phyloP scores from a whole-genome alignment of 2,888 invertebrate genomes.

The Mythimna pallens region DNA sequence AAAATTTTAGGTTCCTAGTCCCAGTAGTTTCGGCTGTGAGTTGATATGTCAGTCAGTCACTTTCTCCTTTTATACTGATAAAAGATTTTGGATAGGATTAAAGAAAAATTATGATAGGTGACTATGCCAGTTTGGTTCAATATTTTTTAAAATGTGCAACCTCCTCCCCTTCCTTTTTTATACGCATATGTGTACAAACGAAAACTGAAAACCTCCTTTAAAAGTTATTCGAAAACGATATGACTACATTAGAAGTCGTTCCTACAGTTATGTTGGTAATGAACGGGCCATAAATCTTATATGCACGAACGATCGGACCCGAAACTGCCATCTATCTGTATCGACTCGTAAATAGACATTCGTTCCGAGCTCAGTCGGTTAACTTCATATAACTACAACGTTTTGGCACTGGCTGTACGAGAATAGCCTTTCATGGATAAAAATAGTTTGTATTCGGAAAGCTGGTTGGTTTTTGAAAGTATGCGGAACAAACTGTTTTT shows the following conservation, averaged over 20 bases:
- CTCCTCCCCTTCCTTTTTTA: too few relatives aligned
- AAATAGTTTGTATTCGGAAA: neutral
- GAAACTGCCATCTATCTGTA: slow-evolving; percentile 2
- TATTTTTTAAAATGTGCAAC: too few relatives aligned
- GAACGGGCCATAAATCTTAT: slow-evolving; percentile 2
- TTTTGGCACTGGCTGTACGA: neutral
- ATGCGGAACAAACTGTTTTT: too few relatives aligned
- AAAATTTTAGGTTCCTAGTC: too few relatives aligned
- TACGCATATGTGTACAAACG: neutral
- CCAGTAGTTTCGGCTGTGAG: too few relatives aligned
- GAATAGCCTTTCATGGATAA: neutral
- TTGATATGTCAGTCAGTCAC: too few relatives aligned
- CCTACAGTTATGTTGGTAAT: neutral
- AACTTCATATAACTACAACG: slow-evolving; percentile 1
- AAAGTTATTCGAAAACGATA: neutral
- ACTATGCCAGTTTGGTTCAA: too few relatives aligned
- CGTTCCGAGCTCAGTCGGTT: neutral
- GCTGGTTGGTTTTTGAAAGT: neutral
- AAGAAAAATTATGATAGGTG: too few relatives aligned
- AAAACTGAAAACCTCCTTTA: neutral
- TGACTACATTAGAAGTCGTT: neutral
- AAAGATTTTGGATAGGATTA: too few relatives aligned
- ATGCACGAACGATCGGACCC: slow-evolving; percentile 4
- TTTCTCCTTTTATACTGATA: too few relatives aligned
- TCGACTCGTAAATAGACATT: slow-evolving; percentile 11